phyloP scores from a whole-genome alignment of 1,140 invertebrate genomes.

The Babylonia areolata region DNA sequence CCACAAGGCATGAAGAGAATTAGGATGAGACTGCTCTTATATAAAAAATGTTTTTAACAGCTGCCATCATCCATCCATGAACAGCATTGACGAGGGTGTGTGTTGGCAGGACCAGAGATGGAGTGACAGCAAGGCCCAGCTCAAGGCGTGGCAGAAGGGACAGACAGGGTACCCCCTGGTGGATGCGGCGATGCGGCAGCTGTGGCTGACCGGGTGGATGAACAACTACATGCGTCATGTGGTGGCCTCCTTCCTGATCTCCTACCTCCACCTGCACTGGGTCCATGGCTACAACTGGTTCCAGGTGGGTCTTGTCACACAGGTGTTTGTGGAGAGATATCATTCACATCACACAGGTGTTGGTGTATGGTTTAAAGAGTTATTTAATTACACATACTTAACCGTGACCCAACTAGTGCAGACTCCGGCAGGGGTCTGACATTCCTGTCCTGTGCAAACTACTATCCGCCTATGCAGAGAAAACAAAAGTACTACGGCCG shows the following conservation, averaged over 20 bases:
- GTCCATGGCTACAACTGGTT: slow-evolving; percentile 16
- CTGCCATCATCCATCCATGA: background rate
- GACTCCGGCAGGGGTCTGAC: no score
- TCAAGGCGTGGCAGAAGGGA: slow-evolving; percentile 17
- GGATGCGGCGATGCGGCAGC: slow-evolving; percentile 18
- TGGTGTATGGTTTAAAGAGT: no score
- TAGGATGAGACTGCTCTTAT: no score
- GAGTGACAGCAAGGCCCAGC: background rate
- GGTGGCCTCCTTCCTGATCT: slow-evolving; percentile 20
- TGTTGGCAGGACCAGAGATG: background rate
- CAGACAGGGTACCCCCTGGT: slow-evolving; percentile 11
- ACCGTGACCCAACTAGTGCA: no score
- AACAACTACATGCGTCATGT: slow-evolving; percentile 27
- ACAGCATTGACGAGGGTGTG: background rate
- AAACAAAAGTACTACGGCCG: no score
- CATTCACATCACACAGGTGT: no score
- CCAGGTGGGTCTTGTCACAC: slow-evolving; percentile 10
- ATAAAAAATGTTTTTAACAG: no score
- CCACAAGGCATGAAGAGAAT: no score
- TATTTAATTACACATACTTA: no score
- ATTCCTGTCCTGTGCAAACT: no score
- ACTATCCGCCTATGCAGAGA: no score
- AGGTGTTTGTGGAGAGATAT: no score
- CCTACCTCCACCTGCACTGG: slow-evolving; percentile 27
- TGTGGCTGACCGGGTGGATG: slow-evolving; percentile 25